These are phyloP conservation scores for Calypte anna DNA, from an alignment of 2,113 vertebrate species.

Conservation along the genomic window DNA sequence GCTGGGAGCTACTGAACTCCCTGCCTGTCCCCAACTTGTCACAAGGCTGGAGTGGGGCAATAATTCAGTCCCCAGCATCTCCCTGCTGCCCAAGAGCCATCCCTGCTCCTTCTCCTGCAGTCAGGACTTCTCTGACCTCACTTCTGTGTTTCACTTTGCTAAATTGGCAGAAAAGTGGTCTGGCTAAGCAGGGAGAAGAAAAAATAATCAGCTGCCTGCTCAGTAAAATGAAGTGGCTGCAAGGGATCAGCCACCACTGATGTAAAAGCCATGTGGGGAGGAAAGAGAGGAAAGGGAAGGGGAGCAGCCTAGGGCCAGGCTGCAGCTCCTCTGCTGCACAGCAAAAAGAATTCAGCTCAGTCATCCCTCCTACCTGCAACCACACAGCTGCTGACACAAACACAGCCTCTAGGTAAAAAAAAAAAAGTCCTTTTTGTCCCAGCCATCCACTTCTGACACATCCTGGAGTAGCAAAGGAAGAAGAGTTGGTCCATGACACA, in stretches of 20 bases:
- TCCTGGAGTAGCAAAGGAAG: not conserved
- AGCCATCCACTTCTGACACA: not conserved
- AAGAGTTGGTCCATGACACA: not conserved
- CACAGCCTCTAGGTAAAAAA: not conserved
- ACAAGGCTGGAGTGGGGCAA: not conserved
- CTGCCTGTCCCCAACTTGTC: not conserved
- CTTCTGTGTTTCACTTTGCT: not conserved
- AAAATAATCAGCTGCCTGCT: not conserved
- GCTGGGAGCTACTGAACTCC: not conserved
- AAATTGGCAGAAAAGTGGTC: not conserved
- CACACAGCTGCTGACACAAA: not conserved
- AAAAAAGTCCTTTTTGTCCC: not conserved
- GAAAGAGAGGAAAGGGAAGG: not conserved
- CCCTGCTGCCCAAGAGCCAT: not conserved
- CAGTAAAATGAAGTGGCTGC: rapidly evolving
- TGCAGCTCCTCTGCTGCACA: not conserved
- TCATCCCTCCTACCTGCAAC: rapidly evolving
- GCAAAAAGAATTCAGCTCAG: not conserved
- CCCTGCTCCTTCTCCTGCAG: not conserved
- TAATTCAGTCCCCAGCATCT: not conserved
- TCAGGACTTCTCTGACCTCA: not conserved
- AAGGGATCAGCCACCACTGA: not conserved
- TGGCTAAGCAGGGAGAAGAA: not conserved
- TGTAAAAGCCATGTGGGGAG: not conserved
- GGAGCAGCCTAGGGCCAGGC: not conserved